Conservation (phyloP, 2,797 vertebrate species). For the Micromesistius poutassou region DNA sequence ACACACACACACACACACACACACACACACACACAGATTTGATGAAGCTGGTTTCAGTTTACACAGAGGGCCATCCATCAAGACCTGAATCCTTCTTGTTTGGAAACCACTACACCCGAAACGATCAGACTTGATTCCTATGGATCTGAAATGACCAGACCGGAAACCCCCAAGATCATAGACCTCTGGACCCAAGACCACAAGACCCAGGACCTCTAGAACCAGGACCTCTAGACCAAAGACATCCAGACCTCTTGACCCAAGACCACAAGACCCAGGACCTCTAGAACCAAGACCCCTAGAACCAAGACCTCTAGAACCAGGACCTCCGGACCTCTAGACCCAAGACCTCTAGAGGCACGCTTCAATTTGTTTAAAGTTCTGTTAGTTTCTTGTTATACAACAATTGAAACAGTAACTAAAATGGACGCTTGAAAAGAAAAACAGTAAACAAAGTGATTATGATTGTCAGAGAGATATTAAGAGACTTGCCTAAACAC, state of each 20-base stretch:
- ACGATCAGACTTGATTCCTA: background rate
- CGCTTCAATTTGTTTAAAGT: background rate
- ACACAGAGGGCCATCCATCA: conserved; percentile 10
- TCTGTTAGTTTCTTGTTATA: background rate
- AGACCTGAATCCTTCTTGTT: conserved; percentile 2
- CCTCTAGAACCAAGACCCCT: too few relatives aligned
- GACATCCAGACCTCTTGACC: too few relatives aligned
- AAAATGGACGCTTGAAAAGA: background rate
- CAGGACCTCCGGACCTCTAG: too few relatives aligned
- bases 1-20: conserved; percentile 1
- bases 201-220: too few relatives aligned
- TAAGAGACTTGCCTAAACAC: background rate
- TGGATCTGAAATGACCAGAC: background rate
- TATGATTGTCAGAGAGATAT: too few relatives aligned
- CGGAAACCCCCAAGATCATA: background rate
- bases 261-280: too few relatives aligned
- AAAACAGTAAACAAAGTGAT: too few relatives aligned
- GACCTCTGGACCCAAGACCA: background rate
- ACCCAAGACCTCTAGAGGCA: too few relatives aligned
- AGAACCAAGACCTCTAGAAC: too few relatives aligned
- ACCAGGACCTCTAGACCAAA: too few relatives aligned
- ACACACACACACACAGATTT: background rate
- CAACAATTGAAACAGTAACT: background rate
- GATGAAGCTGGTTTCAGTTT: conserved; percentile 27
- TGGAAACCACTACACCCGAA: background rate